Evolutionary conservation across 2,888 invertebrate genomes (phyloP), one percentile per base, ranked within the genome.

Genomic region (Automeris io): DNA sequence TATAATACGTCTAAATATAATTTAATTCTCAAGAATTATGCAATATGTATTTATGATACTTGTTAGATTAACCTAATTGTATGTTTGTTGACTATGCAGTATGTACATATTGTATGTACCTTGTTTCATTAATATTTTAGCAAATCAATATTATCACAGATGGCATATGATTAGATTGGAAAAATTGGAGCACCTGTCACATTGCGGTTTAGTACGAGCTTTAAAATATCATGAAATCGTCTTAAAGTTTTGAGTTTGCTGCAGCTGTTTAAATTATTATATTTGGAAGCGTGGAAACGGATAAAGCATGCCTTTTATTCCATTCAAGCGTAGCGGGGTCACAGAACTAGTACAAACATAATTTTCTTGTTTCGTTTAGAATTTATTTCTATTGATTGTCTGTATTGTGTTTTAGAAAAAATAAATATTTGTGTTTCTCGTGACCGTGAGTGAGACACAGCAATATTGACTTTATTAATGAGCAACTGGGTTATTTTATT

Each of bases 251-350:
- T 29, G 37, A 54, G 51, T 49, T 43, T 47, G 41, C 18, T 35
- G 51, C 66, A 60, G 61, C 64, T 67, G 58, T 46, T 45, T 37
- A 48, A 61, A 61, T 63, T 47, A 45, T 60, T 60, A 56, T 54
- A 59, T 63, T 65, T 52, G 47, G 51, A 59, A 61, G 59, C 54
- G 59, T 61, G 53, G 61, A 62, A 57, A 49, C 65, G 56, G 71
- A 72, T 75, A 72, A 67, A 64, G 54, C 59, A 74, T 67, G 75
- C 65, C 63, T 63, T 69, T 76, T 77, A 72, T 63, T 54, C 60
- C 72, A 61, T 61, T 75, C 65, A 70, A 74, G 69, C 83, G 79
- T 80, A 73, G 80, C 79, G 75, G 69, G 81, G 83, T 77, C 82
- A 73, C 72, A 74, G 70, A 82, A 75, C 81, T 70, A 79, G 79